Conservation (phyloP, 2,888 invertebrate genomes). For the Macrophya alboannulata region DNA sequence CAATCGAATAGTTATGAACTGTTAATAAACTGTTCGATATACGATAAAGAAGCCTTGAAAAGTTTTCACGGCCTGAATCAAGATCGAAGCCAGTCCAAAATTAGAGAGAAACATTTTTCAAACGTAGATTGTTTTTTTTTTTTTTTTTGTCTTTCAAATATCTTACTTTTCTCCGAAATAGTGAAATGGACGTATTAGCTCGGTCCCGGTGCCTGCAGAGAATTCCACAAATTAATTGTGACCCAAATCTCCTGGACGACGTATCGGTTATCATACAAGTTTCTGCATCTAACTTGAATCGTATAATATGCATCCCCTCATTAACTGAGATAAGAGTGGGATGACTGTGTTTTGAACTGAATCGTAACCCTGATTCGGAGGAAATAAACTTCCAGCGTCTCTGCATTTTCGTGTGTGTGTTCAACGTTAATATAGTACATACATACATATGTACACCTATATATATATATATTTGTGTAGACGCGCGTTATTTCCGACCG, state of each 20-base stretch:
- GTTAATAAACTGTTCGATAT: neutral
- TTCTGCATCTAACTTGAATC: neutral
- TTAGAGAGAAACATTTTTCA: neutral
- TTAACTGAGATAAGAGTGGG: neutral
- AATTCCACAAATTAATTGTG: neutral
- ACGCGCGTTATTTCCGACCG: slow-evolving; percentile 20
- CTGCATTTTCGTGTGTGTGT: neutral
- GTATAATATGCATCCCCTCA: neutral
- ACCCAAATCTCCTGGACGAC: neutral
- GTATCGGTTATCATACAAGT: neutral
- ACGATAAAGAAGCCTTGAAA: neutral
- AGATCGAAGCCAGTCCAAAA: neutral
- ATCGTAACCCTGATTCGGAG: neutral
- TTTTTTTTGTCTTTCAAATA: too few species aligned
- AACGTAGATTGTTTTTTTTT: neutral
- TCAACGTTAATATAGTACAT: too few species aligned
- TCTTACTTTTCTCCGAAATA: too few species aligned
- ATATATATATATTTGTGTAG: neutral
- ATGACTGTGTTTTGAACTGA: neutral
- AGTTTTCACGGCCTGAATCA: neutral
- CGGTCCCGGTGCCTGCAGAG: neutral
- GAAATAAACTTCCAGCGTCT: neutral
- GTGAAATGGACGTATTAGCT: neutral
- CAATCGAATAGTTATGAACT: neutral
- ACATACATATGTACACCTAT: too few species aligned